Evolutionary conservation across 37 sponge, comb jelly and placozoan species (phyloP).

Genomic region (Cliona cf. orientalis): DNA sequence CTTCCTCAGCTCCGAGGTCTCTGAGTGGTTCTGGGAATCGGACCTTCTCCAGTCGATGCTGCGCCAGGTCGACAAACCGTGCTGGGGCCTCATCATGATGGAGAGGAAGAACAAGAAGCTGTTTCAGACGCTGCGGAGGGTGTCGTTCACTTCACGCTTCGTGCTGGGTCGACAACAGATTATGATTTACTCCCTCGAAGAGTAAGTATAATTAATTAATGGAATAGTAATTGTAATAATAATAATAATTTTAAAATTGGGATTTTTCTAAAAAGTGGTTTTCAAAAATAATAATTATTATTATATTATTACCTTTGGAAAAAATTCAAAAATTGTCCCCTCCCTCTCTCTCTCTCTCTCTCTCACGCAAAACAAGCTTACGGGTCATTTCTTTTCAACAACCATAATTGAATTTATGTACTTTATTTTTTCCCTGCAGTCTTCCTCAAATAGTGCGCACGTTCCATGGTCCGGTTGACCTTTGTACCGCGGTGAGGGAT

Average conservation of each 20-base stretch:
- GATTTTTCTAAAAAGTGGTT: no score
- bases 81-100: slow-evolving; percentile 25
- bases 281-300: no score
- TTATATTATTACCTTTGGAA: neutral
- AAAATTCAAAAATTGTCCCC: neutral
- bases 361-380: neutral
- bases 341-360: slow-evolving; percentile 1
- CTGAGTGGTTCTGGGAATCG: slow-evolving; percentile 56
- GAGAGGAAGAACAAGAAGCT: slow-evolving; percentile 3
- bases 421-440: neutral
- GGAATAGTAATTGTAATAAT: no score
- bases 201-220: no score
- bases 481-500: slow-evolving; percentile 10
- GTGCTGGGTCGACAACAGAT: neutral
- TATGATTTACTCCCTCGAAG: slow-evolving; percentile 37
- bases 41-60: slow-evolving; percentile 40
- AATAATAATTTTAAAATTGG: no score
- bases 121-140: slow-evolving; percentile 13
- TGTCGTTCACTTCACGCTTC: neutral
- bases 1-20: slow-evolving; percentile 41
- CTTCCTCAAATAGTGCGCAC: slow-evolving; percentile 21
- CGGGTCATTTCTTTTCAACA: no score
- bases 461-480: slow-evolving; percentile 8
- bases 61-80: slow-evolving; percentile 6
- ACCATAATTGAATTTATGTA: no score